Evolutionary conservation across 2,888 invertebrate species (phyloP).

Genomic region (Cistogaster globosa): DNA sequence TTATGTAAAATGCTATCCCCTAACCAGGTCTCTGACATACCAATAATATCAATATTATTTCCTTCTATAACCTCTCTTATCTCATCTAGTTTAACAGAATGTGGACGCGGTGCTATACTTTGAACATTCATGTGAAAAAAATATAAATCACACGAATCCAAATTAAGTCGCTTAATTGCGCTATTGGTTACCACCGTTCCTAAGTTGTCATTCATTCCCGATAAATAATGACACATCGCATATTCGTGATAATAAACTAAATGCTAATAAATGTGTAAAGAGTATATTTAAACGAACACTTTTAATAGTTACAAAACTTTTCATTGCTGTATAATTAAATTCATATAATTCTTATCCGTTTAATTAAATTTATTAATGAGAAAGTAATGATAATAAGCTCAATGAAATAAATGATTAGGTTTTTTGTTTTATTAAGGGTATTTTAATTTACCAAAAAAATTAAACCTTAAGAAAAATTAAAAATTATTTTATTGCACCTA

Average conservation of each 20-base stretch:
- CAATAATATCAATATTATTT: slow-evolving; percentile 20
- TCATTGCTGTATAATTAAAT: not conserved
- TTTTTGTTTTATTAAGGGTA: too few relatives aligned
- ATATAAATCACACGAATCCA: not conserved
- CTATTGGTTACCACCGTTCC: not conserved
- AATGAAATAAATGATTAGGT: too few relatives aligned
- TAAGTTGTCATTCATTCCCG: slow-evolving; percentile 5
- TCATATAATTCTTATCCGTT: slow-evolving; percentile 2
- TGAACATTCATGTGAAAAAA: slow-evolving; percentile 22
- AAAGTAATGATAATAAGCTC: not conserved
- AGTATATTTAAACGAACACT: too few relatives aligned
- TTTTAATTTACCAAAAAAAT: too few relatives aligned
- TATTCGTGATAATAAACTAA: slow-evolving; percentile 11
- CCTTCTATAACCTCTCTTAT: slow-evolving; percentile 7
- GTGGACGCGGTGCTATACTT: slow-evolving; percentile 16
- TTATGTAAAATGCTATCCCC: slow-evolving; percentile 6
- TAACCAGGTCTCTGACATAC: slow-evolving; percentile 35
- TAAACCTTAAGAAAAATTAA: too few relatives aligned
- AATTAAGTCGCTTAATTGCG: not conserved
- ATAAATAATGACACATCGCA: slow-evolving; percentile 1
- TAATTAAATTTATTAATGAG: slow-evolving; percentile 8
- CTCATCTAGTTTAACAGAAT: slow-evolving; percentile 16
- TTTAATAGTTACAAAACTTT: too few relatives aligned
- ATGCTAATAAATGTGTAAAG: slow-evolving; percentile 1
- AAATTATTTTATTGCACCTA: too few relatives aligned